Base-by-base conservation (phyloP, 2,888 invertebrate species). In the Sphecodes monilicornis region DNA sequence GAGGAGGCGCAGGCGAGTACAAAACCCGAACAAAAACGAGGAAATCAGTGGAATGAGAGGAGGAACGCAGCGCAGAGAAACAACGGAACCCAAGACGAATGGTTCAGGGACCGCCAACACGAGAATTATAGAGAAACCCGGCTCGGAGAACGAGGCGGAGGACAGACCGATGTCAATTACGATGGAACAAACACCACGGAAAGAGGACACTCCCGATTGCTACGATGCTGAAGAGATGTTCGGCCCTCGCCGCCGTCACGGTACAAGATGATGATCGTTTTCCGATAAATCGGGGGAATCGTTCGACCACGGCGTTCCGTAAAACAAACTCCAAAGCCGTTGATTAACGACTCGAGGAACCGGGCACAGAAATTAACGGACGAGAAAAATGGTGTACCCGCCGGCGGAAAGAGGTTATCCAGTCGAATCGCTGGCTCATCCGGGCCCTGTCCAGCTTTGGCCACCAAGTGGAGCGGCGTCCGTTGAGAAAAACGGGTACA, bases 1-100 rank as follows among this genome's bases (percentile, higher is more conserved):
- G 57, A 80, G 57, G 43, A 72, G 80, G 79, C 76, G 85, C 74
- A 76, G 76, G 80, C 81, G 80, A 66, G 39, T 66, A 66, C 66
- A 66, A 64, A 22, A 66, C 1, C 1, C 46, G 29, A 54, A 73
- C 10, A 57, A 46, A 66, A n/a, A 60, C 43, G 84, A 43, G 43
- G 60, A 70, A 32, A 36, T 22, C 41, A 36, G 50, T 22, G 39
- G 8, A 57, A 16, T 69, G 76, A 57, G 82, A 60, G 73, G 57
- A 74, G n/a, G 79, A 72, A 4, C 36, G 3, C 11, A 4, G 66
- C 32, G 60, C 60, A 29, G 60, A 29, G 60, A 60, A 16, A 60
- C 16, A 32, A 29, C 60, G 60, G 60, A 16, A 32, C 29, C 2
- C 29, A 6, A 1, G 11, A n/a, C 10, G 54, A 54, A 18, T 29